Conservation (phyloP, 1,140 invertebrate genomes). For the Lepidurus arcticus region DNA sequence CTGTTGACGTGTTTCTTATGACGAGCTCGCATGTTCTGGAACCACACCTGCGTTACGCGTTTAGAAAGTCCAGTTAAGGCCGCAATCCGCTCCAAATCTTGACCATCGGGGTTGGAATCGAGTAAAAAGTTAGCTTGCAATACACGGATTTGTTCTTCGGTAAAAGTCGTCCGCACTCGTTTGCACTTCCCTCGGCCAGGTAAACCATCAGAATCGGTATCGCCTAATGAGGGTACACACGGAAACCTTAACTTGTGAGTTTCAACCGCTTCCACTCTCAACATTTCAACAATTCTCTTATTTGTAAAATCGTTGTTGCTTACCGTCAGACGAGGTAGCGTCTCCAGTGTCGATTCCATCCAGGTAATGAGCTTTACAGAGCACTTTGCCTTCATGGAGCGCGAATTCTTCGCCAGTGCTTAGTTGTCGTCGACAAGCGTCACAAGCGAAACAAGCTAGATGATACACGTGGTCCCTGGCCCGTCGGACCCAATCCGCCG, state of each 20-base stretch:
- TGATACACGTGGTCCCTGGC: slow-evolving; percentile 95
- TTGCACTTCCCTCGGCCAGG: slow-evolving; percentile 66
- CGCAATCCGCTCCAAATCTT: slow-evolving; percentile 94
- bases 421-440: slow-evolving; percentile 91
- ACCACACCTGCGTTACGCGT: slow-evolving; percentile 93
- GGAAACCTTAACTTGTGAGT: neutral
- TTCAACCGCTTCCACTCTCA: neutral
- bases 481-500: slow-evolving; percentile 94
- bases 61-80: slow-evolving; percentile 94
- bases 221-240: neutral
- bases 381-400: slow-evolving; percentile 79
- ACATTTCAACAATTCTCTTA: neutral
- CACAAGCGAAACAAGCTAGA: slow-evolving; percentile 96
- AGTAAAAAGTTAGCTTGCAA: slow-evolving; percentile 96
- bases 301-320: slow-evolving; percentile 41
- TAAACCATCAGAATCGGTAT: neutral
- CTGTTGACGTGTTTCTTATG: slow-evolving; percentile 81
- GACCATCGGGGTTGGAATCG: slow-evolving; percentile 97
- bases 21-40: slow-evolving; percentile 93
- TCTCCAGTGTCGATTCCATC: slow-evolving; percentile 86
- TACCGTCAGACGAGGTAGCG: slow-evolving; percentile 71
- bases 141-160: slow-evolving; percentile 93
- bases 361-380: slow-evolving; percentile 93
- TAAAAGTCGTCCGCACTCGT: slow-evolving; percentile 94
- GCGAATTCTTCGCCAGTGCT: slow-evolving; percentile 97